Percentiles rank a stretch among this genome's conserved stretches.
phyloP scores from a whole-genome alignment of 2,888 invertebrate genomes.

The Bedellia somnulentella region DNA sequence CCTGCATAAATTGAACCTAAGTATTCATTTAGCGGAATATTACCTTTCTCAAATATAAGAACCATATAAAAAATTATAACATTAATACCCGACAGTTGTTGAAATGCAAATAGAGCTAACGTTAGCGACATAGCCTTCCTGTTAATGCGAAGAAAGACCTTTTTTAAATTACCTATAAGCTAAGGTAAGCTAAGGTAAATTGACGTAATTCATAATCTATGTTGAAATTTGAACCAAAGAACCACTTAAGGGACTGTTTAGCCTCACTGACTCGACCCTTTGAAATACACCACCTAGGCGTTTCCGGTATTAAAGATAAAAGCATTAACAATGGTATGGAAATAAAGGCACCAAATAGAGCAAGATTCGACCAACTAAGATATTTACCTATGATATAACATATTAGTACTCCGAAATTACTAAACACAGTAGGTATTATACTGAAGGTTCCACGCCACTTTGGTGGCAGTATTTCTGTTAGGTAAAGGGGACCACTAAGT shows the following conservation, averaged over 20 bases:
- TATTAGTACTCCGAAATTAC: conserved; percentile 80
- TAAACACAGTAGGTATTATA: conserved; percentile 82
- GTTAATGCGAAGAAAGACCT: no score
- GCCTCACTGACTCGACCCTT: conserved; percentile 77
- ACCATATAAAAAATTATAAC: conserved; percentile 95
- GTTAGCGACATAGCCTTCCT: conserved; percentile 82
- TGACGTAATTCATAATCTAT: conserved; percentile 77
- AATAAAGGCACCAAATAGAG: conserved; percentile 74
- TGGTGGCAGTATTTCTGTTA: conserved; percentile 91
- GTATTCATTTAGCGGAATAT: conserved; percentile 77
- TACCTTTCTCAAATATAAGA: conserved; percentile 82
- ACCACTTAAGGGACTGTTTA: conserved; percentile 76
- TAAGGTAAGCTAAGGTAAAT: conserved; percentile 70
- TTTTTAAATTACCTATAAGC: no score
- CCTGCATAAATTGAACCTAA: conserved; percentile 86
- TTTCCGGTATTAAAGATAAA: conserved; percentile 88
- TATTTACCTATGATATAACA: conserved; percentile 81
- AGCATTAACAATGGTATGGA: conserved; percentile 78
- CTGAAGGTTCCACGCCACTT: conserved; percentile 90
- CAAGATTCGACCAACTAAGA: conserved; percentile 80
- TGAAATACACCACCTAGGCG: conserved; percentile 88
- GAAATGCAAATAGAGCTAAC: conserved; percentile 90
- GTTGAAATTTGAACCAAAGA: conserved; percentile 78
- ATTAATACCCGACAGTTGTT: conserved; percentile 93
- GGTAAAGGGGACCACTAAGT: conserved; percentile 86